Conservation (phyloP, 2,797 vertebrate species). For the Coilia nasus region DNA sequence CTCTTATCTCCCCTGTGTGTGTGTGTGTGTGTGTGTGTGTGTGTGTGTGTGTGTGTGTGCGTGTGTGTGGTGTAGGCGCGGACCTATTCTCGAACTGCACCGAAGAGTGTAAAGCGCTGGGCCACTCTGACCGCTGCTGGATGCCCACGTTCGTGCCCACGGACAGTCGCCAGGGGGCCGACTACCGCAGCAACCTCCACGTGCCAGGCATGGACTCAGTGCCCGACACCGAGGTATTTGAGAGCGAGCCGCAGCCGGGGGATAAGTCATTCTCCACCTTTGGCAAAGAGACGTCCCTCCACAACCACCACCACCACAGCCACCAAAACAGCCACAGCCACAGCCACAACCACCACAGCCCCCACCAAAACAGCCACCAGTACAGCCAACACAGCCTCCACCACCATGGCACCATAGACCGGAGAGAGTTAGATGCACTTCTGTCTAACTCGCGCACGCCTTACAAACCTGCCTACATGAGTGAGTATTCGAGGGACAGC, state of each 20-base stretch:
- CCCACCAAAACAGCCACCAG: slow-evolving; percentile 57
- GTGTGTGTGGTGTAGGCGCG: slow-evolving; percentile 69
- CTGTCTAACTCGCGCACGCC: slow-evolving; percentile 90
- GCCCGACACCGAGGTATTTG: slow-evolving; percentile 89
- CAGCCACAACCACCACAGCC: slow-evolving; percentile 47
- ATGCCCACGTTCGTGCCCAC: slow-evolving; percentile 88
- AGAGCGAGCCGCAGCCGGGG: slow-evolving; percentile 82
- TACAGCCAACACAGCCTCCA: slow-evolving; percentile 53
- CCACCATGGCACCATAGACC: slow-evolving; percentile 84
- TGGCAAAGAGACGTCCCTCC: slow-evolving; percentile 85
- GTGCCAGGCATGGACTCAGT: slow-evolving; percentile 90
- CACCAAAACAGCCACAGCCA: slow-evolving; percentile 44
- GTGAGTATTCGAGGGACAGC: slow-evolving; percentile 82
- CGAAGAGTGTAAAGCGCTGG: slow-evolving; percentile 88
- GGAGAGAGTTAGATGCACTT: slow-evolving; percentile 92
- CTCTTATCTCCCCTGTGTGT: background rate
- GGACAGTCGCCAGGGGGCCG: slow-evolving; percentile 85
- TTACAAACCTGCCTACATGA: slow-evolving; percentile 93
- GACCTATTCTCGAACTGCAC: slow-evolving; percentile 92
- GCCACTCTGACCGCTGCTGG: slow-evolving; percentile 90
- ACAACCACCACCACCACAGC: slow-evolving; percentile 46
- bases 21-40: too few species aligned
- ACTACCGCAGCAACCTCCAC: slow-evolving; percentile 90
- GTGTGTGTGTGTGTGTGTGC: background rate
- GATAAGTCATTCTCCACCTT: slow-evolving; percentile 92